A percentile compares a stretch with the other conserved stretches of the same genome.
Conservation (phyloP, 2,888 invertebrate genomes). For the Thera obeliscata region DNA sequence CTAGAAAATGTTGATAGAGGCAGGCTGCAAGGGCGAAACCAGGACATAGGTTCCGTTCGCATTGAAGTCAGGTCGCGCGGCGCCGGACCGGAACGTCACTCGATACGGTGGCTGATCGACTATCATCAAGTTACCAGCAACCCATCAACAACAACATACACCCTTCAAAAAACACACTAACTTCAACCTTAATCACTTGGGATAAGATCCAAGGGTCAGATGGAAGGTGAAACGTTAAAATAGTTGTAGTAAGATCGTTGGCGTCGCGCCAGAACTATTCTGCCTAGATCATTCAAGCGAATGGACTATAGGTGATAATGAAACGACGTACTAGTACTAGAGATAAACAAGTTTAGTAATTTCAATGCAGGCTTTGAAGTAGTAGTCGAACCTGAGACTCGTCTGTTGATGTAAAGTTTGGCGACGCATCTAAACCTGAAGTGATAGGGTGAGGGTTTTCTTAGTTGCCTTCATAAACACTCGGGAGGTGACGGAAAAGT, state of each 20-base stretch:
- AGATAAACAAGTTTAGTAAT: not conserved
- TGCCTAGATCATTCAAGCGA: slow-evolving; percentile 55
- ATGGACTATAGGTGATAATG: slow-evolving; percentile 54
- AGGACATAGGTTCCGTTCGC: slow-evolving; percentile 67
- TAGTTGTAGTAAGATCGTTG: slow-evolving; percentile 49
- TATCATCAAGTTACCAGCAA: slow-evolving; percentile 64
- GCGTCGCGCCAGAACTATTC: slow-evolving; percentile 59
- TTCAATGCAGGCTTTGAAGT: no score
- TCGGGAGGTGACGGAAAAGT: no score
- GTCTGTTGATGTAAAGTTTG: no score
- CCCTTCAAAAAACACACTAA: slow-evolving; percentile 30
- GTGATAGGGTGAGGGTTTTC: no score
- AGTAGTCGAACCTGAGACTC: no score
- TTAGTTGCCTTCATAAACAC: no score
- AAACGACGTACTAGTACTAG: slow-evolving; percentile 31
- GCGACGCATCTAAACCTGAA: no score
- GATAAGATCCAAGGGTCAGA: slow-evolving; percentile 30
- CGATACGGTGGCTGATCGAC: slow-evolving; percentile 67
- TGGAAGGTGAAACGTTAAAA: slow-evolving; percentile 23
- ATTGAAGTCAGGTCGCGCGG: slow-evolving; percentile 53
- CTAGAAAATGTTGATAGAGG: not conserved
- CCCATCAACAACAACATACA: slow-evolving; percentile 37
- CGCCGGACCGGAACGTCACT: slow-evolving; percentile 69
- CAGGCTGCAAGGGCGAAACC: slow-evolving; percentile 40
- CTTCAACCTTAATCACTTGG: slow-evolving; percentile 33